phyloP scores from a whole-genome alignment of 2,113 vertebrate genomes.

The Poeciliopsis retropinna region DNA sequence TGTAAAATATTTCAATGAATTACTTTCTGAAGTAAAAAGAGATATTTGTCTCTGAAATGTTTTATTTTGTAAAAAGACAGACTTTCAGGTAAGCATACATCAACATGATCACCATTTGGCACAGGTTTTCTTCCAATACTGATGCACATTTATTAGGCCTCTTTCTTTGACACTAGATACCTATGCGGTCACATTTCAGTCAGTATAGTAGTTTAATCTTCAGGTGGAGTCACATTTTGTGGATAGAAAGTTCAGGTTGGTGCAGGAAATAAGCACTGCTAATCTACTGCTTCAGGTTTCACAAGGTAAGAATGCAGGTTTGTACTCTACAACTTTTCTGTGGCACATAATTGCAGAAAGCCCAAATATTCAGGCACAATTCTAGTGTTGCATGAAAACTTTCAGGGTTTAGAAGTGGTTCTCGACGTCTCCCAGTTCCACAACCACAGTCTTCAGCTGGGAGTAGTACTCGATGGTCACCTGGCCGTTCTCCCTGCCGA shows the following conservation, averaged over 20 bases:
- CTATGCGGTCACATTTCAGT: neutral
- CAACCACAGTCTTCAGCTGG: slow-evolving; percentile 92
- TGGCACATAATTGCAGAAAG: neutral
- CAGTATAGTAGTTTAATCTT: neutral
- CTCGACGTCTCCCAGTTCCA: slow-evolving; percentile 94
- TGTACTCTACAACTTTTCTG: neutral
- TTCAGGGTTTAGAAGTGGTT: slow-evolving; percentile 78
- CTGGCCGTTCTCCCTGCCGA: slow-evolving; percentile 93
- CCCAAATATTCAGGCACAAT: neutral
- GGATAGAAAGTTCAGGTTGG: neutral
- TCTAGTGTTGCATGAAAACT: neutral
- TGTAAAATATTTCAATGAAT: neutral
- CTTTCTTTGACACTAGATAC: neutral
- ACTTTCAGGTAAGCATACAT: neutral
- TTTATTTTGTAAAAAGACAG: neutral
- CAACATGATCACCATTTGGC: neutral
- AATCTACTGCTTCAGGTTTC: too few relatives aligned
- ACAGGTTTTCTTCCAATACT: neutral
- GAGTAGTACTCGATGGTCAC: slow-evolving; percentile 92
- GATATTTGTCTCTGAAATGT: neutral
- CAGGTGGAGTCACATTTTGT: neutral
- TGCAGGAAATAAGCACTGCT: neutral
- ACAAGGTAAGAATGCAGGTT: neutral
- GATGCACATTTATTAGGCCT: neutral
- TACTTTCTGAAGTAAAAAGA: neutral